Conservation (phyloP, 2,888 invertebrate genomes). For the Acanthosoma haemorrhoidale region DNA sequence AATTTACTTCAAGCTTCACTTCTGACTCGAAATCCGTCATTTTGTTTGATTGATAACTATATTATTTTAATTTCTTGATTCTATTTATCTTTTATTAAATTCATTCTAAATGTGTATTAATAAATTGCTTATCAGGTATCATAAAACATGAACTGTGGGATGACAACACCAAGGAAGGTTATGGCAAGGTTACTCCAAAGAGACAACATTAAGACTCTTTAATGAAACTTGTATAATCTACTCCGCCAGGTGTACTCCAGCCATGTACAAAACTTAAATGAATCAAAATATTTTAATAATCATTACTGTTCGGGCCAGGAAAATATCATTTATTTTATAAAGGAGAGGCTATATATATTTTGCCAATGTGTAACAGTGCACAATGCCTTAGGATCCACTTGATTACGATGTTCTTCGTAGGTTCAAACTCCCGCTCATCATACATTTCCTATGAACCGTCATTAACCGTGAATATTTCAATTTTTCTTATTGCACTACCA, state of each 20-base stretch:
- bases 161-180: constrained; percentile 3
- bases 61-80: neutral
- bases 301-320: no score
- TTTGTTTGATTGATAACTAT: neutral
- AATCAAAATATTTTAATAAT: no score
- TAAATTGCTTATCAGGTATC: neutral
- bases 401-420: neutral
- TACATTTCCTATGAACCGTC: neutral
- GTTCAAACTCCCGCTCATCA: neutral
- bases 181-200: neutral
- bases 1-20: neutral
- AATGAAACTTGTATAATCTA: no score
- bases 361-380: neutral
- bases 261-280: no score
- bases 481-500: no score
- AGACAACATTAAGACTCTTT: no score
- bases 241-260: no score
- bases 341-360: no score
- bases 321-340: no score
- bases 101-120: neutral
- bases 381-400: neutral
- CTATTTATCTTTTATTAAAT: neutral
- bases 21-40: neutral
- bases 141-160: neutral
- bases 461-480: no score